These are phyloP conservation scores for Dipus sagitta DNA, from an alignment of 2,797 vertebrate genomes.

Conservation along the genomic window DNA sequence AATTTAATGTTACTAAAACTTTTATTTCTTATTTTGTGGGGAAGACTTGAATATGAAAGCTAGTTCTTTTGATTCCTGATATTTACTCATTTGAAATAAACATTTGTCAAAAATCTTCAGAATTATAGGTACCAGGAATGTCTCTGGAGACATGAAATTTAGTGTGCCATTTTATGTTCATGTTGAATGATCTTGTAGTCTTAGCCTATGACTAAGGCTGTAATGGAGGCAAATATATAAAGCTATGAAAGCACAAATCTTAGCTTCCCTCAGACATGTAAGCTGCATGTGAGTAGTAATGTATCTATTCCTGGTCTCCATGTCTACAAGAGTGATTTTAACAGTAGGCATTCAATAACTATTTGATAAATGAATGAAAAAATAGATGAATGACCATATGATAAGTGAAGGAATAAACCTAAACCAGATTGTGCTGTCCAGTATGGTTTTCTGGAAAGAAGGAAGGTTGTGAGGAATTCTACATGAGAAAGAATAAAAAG, in stretches of 20 bases:
- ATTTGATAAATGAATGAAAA: not conserved
- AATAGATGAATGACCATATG: no score
- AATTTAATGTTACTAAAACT: not conserved
- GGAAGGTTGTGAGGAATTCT: not conserved
- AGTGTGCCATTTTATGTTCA: not conserved
- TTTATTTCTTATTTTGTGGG: not conserved
- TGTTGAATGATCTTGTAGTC: not conserved
- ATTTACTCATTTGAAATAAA: constrained; percentile 19
- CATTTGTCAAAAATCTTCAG: not conserved
- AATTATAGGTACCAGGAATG: not conserved
- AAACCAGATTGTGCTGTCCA: not conserved
- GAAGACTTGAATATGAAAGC: not conserved
- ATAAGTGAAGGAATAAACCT: not conserved
- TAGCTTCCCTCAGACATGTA: not conserved
- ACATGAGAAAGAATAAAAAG: not conserved
- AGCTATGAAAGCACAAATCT: not conserved
- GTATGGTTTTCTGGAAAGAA: constrained; percentile 14
- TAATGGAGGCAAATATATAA: not conserved
- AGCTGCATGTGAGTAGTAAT: not conserved
- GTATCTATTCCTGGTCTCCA: not conserved
- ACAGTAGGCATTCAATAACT: constrained; percentile 10
- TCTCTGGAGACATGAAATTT: not conserved
- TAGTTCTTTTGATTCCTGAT: not conserved
- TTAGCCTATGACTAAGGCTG: not conserved
- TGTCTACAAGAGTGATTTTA: not conserved